These are phyloP conservation scores for Orthosia gothica DNA, from an alignment of 2,888 invertebrate species.

Conservation along the genomic window DNA sequence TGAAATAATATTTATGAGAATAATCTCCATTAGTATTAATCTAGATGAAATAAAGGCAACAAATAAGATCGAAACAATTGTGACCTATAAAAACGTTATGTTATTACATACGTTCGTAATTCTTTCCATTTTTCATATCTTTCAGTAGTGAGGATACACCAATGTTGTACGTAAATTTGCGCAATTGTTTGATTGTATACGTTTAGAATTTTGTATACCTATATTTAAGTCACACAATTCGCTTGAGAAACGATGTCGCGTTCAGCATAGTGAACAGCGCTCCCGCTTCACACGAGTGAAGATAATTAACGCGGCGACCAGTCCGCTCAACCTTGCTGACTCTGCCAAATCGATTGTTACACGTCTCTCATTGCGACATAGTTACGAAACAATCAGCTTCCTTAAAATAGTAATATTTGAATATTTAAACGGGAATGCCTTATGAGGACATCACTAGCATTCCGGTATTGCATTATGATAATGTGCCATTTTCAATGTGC, in stretches of 20 bases:
- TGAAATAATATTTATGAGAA: slow-evolving; percentile 26
- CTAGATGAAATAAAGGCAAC: slow-evolving; percentile 17
- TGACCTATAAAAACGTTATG: slow-evolving; percentile 25
- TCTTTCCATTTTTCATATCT: slow-evolving; percentile 18
- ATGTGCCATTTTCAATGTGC: slow-evolving; percentile 88
- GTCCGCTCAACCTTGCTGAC: slow-evolving; percentile 49
- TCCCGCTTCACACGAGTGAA: slow-evolving; percentile 50
- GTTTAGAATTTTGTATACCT: slow-evolving; percentile 34
- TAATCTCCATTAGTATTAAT: slow-evolving; percentile 3
- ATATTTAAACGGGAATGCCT: slow-evolving; percentile 79
- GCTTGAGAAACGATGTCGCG: slow-evolving; percentile 53
- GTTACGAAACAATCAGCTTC: slow-evolving; percentile 74
- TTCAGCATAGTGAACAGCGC: slow-evolving; percentile 49
- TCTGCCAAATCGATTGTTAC: slow-evolving; percentile 66
- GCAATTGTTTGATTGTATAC: slow-evolving; percentile 24
- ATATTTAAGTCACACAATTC: slow-evolving; percentile 55
- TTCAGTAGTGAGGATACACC: slow-evolving; percentile 12
- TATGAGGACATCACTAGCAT: slow-evolving; percentile 85
- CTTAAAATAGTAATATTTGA: slow-evolving; percentile 78
- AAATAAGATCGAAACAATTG: slow-evolving; percentile 21
- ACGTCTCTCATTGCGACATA: slow-evolving; percentile 58
- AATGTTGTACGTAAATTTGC: slow-evolving; percentile 8
- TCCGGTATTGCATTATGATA: slow-evolving; percentile 89
- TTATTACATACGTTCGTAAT: slow-evolving; percentile 15
- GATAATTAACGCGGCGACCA: slow-evolving; percentile 56